Evolutionary conservation across 2,888 invertebrate genomes (phyloP).

Genomic region (Hetaerina titia): DNA sequence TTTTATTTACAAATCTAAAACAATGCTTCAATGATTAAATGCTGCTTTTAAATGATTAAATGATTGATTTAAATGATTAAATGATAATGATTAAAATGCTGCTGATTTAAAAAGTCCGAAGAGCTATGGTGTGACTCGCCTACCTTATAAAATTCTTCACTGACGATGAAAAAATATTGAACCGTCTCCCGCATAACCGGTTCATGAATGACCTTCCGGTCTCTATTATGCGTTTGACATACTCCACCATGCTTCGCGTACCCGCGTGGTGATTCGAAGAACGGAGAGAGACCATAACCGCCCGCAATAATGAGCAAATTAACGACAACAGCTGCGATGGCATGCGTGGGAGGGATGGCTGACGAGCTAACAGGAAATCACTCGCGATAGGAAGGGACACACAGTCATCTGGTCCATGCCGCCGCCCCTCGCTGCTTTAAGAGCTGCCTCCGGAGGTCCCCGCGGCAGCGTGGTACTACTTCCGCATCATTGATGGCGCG

Average conservation of each 20-base stretch:
- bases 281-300: not conserved
- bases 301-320: not conserved
- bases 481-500: not conserved
- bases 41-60: too few relatives aligned
- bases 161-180: too few relatives aligned
- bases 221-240: not conserved
- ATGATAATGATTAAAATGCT: too few relatives aligned
- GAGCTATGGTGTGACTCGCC: too few relatives aligned
- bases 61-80: too few relatives aligned
- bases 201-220: not conserved
- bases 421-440: not conserved
- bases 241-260: not conserved
- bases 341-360: not conserved
- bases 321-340: not conserved
- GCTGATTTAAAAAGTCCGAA: too few relatives aligned
- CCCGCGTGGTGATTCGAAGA: not conserved
- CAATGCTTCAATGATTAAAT: too few relatives aligned
- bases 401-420: not conserved
- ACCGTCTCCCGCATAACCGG: not conserved
- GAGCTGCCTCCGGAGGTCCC: not conserved
- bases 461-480: not conserved
- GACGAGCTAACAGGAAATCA: conserved; percentile 11
- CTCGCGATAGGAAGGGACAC: not conserved
- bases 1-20: too few relatives aligned
- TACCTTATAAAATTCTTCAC: too few relatives aligned